Base-by-base conservation (phyloP, 2,113 vertebrate genomes). In the Chaenocephalus aceratus region DNA sequence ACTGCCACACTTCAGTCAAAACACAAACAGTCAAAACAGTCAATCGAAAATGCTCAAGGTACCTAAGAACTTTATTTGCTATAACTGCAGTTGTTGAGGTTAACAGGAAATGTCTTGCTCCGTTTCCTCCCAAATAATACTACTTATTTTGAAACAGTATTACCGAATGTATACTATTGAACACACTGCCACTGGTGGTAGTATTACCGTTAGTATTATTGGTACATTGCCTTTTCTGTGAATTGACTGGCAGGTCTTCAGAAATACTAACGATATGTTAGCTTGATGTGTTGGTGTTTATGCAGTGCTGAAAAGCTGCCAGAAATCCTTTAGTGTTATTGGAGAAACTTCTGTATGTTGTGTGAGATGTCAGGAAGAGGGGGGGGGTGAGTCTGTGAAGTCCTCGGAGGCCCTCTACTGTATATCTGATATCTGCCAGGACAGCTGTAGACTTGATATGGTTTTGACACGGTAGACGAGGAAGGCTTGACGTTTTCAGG, bases 191-290 rank as follows among this genome's bases (percentile, higher is more conserved):
- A 30, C 30, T 30, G n/a, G n/a, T n/a, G n/a, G 56, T 30, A 26
- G 11, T 57, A 54, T 3, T 8, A 57, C 0, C 12, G 13, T 30
- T 56, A 13, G 21, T 13, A 26, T 16, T 13, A 23, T 30, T 30
- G 30, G 30, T 30, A 30, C 30, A 30, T 30, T 30, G 30, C 30
- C 3, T 30, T 72, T 74, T 51, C 21, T 73, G 13, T 76, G 54
- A 26, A 51, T 23, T 77, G 64, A 80, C 66, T 62, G 48, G n/a
- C 49, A 0, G 46, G 57, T 68, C 4, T 72, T 72, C 11, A 60
- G n/a, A 36, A 21, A 53, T 45, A 23, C 41, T 65, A 49, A 62
- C n/a, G 16, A n/a, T 59, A 21, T 49, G 21, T 18, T 10, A 57
- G 41, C 56, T 56, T 26, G 34, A 15, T 51, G 15, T 56, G 53